phyloP scores from a whole-genome alignment of 2,797 vertebrate species.

The Balearica regulorum region DNA sequence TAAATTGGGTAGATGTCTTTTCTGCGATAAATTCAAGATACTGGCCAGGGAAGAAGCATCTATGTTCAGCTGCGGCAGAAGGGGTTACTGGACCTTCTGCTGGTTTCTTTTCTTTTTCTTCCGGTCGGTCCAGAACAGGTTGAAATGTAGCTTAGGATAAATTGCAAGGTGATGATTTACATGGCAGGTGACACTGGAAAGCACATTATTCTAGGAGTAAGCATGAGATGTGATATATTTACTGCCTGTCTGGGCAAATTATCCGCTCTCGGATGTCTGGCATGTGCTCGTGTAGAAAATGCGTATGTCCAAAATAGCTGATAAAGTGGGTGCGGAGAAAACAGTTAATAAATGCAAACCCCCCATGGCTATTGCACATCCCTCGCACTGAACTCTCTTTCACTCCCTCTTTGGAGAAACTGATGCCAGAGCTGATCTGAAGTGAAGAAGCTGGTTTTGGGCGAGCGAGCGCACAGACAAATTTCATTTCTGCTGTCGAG shows the following conservation, averaged over 20 bases:
- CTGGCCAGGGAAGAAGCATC: background rate
- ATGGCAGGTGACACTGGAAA: slow-evolving; percentile 23
- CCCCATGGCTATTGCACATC: background rate
- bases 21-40: background rate
- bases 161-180: slow-evolving; percentile 50
- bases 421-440: background rate
- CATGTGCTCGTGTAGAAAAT: background rate
- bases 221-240: slow-evolving; percentile 27
- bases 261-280: background rate
- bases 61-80: background rate
- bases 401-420: background rate
- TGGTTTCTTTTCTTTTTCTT: background rate
- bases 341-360: background rate
- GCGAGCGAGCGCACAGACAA: background rate
- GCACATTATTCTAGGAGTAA: slow-evolving; percentile 24
- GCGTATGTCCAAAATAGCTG: background rate
- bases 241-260: slow-evolving; percentile 56
- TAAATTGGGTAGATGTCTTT: background rate
- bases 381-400: background rate
- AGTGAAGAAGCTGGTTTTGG: background rate
- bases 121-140: background rate
- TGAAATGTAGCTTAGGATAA: slow-evolving; percentile 17
- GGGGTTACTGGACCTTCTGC: background rate
- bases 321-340: background rate
- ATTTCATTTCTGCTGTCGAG: background rate